These are phyloP conservation scores for Drosophila tristis DNA, from an alignment of 1,140 invertebrate genomes.

Conservation along the genomic window DNA sequence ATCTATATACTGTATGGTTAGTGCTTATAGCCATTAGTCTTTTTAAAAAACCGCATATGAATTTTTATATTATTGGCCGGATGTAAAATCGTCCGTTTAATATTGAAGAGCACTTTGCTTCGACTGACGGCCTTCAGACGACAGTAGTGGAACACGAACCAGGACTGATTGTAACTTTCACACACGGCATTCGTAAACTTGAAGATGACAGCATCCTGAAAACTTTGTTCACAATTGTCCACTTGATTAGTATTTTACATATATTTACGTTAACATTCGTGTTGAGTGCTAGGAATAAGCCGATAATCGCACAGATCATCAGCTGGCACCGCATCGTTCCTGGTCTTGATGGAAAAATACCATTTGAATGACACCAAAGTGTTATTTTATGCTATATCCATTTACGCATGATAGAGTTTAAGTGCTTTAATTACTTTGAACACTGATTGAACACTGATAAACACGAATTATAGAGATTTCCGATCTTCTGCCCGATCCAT, in stretches of 20 bases:
- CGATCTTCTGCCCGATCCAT: no score
- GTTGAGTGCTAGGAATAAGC: slow-evolving; percentile 15
- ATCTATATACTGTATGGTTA: no score
- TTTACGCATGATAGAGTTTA: no score
- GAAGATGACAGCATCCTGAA: slow-evolving; percentile 20
- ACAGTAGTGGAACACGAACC: slow-evolving; percentile 21
- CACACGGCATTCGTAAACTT: slow-evolving; percentile 30
- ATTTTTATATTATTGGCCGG: neutral
- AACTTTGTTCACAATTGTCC: neutral
- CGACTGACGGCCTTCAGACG: slow-evolving; percentile 26
- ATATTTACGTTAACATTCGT: neutral
- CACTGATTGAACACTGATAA: no score
- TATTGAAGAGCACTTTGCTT: neutral
- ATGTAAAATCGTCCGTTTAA: slow-evolving; percentile 18
- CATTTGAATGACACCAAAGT: no score
- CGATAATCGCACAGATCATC: slow-evolving; percentile 11
- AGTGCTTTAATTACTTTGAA: no score
- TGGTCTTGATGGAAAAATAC: no score
- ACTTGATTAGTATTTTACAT: no score
- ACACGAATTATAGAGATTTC: no score
- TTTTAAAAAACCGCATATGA: slow-evolving; percentile 15
- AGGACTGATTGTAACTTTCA: slow-evolving; percentile 19
- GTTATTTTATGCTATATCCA: no score
- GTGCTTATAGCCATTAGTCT: slow-evolving; percentile 25
- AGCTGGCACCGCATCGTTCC: no score